phyloP scores from a whole-genome alignment of 1,140 invertebrate species.

The Andrena cerasifolii region DNA sequence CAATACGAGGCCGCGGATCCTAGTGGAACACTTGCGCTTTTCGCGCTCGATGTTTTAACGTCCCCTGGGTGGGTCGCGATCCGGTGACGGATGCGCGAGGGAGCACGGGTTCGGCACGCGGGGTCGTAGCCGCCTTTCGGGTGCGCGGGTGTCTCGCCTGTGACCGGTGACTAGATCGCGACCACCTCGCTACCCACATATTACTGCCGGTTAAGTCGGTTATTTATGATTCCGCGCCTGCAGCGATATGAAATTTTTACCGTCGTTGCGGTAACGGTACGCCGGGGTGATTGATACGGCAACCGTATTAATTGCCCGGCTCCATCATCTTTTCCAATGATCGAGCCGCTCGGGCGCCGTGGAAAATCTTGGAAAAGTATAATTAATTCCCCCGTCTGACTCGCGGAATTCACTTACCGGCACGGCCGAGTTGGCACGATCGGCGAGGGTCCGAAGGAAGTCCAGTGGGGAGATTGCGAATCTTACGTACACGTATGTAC shows the following conservation, averaged over 20 bases:
- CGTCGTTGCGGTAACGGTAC: slow-evolving; percentile 19
- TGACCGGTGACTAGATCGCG: slow-evolving; percentile 13
- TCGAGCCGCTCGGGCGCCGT: neutral
- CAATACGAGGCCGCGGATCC: neutral
- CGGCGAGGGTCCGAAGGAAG: no score
- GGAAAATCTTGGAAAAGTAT: slow-evolving; percentile 27
- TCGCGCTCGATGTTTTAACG: neutral
- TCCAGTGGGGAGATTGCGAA: no score
- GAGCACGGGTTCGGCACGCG: neutral
- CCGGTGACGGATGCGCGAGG: no score
- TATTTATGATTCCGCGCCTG: slow-evolving; percentile 36
- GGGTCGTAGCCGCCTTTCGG: neutral
- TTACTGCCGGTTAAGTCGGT: slow-evolving; percentile 8
- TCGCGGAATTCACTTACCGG: neutral
- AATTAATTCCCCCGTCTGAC: neutral
- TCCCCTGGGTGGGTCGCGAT: no score
- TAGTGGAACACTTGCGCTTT: slow-evolving; percentile 8
- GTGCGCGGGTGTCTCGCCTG: neutral
- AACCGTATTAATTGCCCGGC: slow-evolving; percentile 27
- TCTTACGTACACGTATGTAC: no score
- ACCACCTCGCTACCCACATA: neutral
- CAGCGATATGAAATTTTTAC: slow-evolving; percentile 16
- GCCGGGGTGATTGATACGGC: slow-evolving; percentile 16
- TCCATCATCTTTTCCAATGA: neutral
- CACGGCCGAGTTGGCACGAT: neutral